Conservation (phyloP, 1,140 invertebrate species). For the Drosophila repletoides region DNA sequence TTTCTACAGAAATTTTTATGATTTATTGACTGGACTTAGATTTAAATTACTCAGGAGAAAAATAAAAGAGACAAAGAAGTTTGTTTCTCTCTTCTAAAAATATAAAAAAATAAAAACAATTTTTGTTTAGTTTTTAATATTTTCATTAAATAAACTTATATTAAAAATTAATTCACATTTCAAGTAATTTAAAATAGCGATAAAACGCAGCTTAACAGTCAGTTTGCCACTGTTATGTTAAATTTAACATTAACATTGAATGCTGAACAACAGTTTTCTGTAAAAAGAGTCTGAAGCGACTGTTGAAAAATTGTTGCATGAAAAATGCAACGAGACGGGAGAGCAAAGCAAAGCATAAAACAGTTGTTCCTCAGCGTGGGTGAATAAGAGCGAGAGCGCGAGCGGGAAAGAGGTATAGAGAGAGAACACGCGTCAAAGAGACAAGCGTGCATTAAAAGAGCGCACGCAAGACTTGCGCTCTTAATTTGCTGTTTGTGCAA, state of each 20-base stretch:
- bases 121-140: neutral
- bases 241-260: neutral
- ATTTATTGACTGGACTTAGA: too few species aligned
- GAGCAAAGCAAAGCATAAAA: neutral
- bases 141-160: neutral
- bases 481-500: conserved; percentile 1
- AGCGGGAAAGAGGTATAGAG: conserved; percentile 4
- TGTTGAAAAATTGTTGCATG: conserved; percentile 7
- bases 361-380: conserved; percentile 15
- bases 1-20: too few species aligned
- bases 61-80: too few species aligned
- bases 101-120: neutral
- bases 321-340: conserved; percentile 35
- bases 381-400: too few species aligned
- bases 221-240: neutral
- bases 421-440: conserved; percentile 14
- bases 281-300: neutral
- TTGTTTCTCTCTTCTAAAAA: too few species aligned
- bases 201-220: neutral
- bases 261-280: neutral
- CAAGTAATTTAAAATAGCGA: conserved; percentile 22
- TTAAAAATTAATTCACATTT: neutral
- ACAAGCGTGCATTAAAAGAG: neutral
- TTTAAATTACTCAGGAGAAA: too few species aligned
- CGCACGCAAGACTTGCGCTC: neutral